These are phyloP conservation scores for Charanyca ferruginea DNA, from an alignment of 2,888 invertebrate genomes.

Conservation along the genomic window DNA sequence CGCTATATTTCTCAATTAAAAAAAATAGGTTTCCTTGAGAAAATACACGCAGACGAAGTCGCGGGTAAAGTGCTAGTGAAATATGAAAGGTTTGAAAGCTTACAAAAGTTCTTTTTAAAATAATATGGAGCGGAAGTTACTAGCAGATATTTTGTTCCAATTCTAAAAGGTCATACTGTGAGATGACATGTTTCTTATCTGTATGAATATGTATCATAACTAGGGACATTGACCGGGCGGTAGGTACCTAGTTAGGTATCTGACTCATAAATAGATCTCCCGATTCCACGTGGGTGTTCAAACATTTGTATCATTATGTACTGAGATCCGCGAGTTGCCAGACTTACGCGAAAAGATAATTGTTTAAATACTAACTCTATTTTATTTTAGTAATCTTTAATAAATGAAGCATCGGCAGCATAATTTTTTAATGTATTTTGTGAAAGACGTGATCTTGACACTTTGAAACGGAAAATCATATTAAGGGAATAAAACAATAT, in stretches of 20 bases:
- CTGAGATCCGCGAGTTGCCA: background rate
- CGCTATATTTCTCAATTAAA: too few relatives aligned
- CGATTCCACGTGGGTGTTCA: constrained; percentile 32
- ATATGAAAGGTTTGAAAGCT: constrained; percentile 28
- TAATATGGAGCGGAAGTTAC: constrained; percentile 3
- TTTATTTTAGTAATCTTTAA: too few relatives aligned
- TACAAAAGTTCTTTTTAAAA: constrained; percentile 1
- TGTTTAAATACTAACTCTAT: too few relatives aligned
- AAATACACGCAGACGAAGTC: too few relatives aligned
- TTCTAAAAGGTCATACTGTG: constrained; percentile 23
- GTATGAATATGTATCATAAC: constrained; percentile 31
- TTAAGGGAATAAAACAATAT: too few relatives aligned
- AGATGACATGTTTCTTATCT: constrained; percentile 31
- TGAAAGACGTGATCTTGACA: too few relatives aligned
- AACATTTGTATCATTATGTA: constrained; percentile 1
- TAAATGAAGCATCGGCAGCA: too few relatives aligned
- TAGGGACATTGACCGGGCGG: constrained; percentile 33
- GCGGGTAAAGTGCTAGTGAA: too few relatives aligned
- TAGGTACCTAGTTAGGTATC: constrained; percentile 35
- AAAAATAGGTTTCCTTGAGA: too few relatives aligned
- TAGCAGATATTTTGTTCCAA: constrained; percentile 7
- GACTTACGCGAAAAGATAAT: too few relatives aligned
- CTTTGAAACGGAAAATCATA: too few relatives aligned
- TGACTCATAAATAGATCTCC: constrained; percentile 37
- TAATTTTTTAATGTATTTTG: too few relatives aligned